Conservation (phyloP, 2,888 invertebrate genomes). For the Kuschelorhynchus macadamiae region DNA sequence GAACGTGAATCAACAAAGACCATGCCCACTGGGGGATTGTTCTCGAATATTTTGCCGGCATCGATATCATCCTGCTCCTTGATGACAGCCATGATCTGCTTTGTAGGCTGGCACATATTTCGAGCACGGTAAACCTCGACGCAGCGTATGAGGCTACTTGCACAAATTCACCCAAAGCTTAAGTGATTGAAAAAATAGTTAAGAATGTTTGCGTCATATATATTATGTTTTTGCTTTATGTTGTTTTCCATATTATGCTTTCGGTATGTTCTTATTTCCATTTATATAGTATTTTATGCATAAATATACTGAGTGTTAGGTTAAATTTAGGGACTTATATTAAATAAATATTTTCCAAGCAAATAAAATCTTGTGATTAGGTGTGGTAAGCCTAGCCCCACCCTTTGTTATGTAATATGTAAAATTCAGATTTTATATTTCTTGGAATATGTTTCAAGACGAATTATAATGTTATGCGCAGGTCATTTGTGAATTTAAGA, state of each 20-base stretch:
- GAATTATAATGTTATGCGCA: slow-evolving; percentile 58
- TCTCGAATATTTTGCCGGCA: slow-evolving; percentile 72
- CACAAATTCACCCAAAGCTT: slow-evolving; percentile 64
- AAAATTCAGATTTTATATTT: slow-evolving; percentile 48
- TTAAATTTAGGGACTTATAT: slow-evolving; percentile 56
- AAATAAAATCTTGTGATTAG: slow-evolving; percentile 51
- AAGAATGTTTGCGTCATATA: slow-evolving; percentile 50
- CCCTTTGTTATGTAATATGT: slow-evolving; percentile 46
- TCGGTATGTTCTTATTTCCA: slow-evolving; percentile 64
- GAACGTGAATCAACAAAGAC: slow-evolving; percentile 35
- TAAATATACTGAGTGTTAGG: slow-evolving; percentile 60
- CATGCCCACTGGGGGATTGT: slow-evolving; percentile 66
- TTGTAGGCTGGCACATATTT: slow-evolving; percentile 76
- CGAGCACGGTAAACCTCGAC: slow-evolving; percentile 68
- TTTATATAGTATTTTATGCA: slow-evolving; percentile 57
- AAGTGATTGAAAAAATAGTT: slow-evolving; percentile 61
- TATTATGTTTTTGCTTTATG: slow-evolving; percentile 59
- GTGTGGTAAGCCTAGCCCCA: slow-evolving; percentile 41
- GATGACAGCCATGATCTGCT: slow-evolving; percentile 76
- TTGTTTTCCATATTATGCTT: slow-evolving; percentile 60
- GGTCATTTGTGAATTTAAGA: slow-evolving; percentile 59
- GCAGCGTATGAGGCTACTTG: slow-evolving; percentile 64
- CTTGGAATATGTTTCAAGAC: slow-evolving; percentile 47
- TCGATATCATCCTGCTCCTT: slow-evolving; percentile 55
- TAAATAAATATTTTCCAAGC: slow-evolving; percentile 50